Evolutionary conservation across 2,797 vertebrate genomes (phyloP), one percentile per base, ranked within the genome.

Genomic region (Muraenolepis orangiensis): DNA sequence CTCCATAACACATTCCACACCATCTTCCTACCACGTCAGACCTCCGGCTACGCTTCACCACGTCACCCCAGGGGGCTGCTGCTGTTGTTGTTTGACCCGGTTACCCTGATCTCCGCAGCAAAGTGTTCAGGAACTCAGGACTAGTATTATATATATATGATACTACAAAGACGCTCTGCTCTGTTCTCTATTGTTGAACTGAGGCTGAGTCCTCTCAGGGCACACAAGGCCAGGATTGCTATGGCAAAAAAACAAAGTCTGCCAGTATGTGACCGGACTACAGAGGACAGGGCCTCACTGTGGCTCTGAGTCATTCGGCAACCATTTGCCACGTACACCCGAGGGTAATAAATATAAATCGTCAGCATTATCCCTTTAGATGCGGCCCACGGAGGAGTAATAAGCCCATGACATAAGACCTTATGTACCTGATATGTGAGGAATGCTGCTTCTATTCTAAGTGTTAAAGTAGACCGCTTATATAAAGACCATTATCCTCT

Each of bases 281-380:
- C 84, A 90, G 84, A 92, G 87, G 82, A 78, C 74, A 40, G 66
- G 1, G 75, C 76, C 23, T 88, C 85, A 88, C 88, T 85, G 71
- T 83, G 76, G 76, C 61, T 74, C 83, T 80, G 51, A 86, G 85
- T 92, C 89, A 90, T 74, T 84, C 76, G 20, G 82, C 88, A 92
- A 84, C 87, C 88, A 91, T 90, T 91, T 91, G 83, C 73, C 91
- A 90, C 84, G 72, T 83, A 85, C 84, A 72, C 85, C 83, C 85
- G 67, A 88, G 76, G 84, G 89, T 85, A 90, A 92, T 92, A 93
- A 92, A 93, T 92, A 92, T 83, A 89, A 73, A 89, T 88, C 77
- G 84, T 90, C 89, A 81, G 77, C 85, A 80, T 88, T 85, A 80
- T 83, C 72, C 57, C 78, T 72, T 76, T 66, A 69, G 46, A 69